A percentile compares a stretch with the other conserved stretches of the same genome.
Conservation (phyloP, 2,888 invertebrate genomes). For the Portevinia maculata region DNA sequence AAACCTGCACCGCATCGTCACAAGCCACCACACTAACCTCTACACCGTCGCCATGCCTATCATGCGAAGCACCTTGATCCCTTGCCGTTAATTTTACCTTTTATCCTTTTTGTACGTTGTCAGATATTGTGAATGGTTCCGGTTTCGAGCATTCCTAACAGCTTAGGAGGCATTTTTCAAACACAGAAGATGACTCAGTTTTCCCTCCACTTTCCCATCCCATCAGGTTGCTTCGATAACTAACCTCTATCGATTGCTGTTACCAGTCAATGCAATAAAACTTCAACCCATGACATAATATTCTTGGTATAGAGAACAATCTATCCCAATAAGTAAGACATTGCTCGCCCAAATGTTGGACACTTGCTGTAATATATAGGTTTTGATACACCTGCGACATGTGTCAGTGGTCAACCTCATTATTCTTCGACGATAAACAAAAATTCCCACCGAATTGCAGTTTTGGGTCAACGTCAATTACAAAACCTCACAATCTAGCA, state of each 20-base stretch:
- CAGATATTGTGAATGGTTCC: too few relatives aligned
- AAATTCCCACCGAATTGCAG: constrained; percentile 45
- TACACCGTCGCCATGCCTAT: too few relatives aligned
- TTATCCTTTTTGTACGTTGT: too few relatives aligned
- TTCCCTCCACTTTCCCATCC: too few relatives aligned
- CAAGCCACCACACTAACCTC: too few relatives aligned
- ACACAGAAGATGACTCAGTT: too few relatives aligned
- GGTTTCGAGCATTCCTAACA: too few relatives aligned
- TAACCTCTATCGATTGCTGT: constrained; percentile 15
- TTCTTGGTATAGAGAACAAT: constrained; percentile 9
- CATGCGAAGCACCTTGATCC: too few relatives aligned
- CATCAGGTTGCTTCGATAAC: constrained; percentile 9
- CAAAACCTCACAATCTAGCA: constrained; percentile 23
- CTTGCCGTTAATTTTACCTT: too few relatives aligned
- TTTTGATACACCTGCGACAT: constrained; percentile 42
- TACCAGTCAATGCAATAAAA: constrained; percentile 21
- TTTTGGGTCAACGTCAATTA: constrained; percentile 68
- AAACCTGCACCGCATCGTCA: too few relatives aligned
- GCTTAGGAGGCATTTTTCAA: too few relatives aligned
- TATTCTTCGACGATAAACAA: constrained; percentile 45
- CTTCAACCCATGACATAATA: constrained; percentile 56
- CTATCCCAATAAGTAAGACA: neutral
- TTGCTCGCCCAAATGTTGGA: constrained; percentile 16
- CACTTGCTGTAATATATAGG: constrained; percentile 29
- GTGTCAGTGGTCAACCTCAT: constrained; percentile 51